Conservation (phyloP, 2,113 vertebrate genomes). For the Calyptomena viridis region DNA sequence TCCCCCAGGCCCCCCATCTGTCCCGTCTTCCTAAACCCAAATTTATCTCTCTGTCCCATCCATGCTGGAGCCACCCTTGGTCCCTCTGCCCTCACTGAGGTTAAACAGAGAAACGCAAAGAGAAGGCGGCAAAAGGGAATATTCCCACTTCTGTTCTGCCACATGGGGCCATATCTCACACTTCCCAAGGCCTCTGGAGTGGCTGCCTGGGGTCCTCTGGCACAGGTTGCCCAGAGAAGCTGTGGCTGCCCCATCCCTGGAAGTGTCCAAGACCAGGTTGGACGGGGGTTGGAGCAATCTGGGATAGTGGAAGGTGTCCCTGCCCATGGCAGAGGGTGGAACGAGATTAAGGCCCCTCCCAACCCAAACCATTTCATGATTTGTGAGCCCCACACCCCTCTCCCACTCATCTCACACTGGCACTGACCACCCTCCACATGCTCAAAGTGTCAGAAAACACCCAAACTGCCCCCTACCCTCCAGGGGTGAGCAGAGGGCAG, state of each 20-base stretch:
- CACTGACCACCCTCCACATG: not conserved
- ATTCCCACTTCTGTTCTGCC: rapidly evolving
- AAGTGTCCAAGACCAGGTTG: not conserved
- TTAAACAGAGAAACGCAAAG: rapidly evolving
- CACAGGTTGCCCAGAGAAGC: not conserved
- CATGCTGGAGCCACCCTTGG: too few relatives aligned
- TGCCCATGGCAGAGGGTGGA: not conserved
- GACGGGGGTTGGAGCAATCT: not conserved
- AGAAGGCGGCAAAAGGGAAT: rapidly evolving
- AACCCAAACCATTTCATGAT: not conserved
- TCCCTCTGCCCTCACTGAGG: too few relatives aligned
- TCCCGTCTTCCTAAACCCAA: not conserved
- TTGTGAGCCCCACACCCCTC: not conserved
- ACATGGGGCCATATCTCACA: rapidly evolving
- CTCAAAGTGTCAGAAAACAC: not conserved
- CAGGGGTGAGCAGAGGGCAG: not conserved
- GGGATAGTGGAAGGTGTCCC: not conserved
- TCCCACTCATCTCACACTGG: not conserved
- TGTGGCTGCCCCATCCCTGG: not conserved
- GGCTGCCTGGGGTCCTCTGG: not conserved
- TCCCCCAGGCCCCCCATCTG: rapidly evolving
- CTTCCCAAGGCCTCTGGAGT: too few relatives aligned
- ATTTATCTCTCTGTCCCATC: too few relatives aligned
- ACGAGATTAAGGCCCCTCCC: not conserved
- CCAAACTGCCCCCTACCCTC: not conserved